Evolutionary conservation across 2,888 invertebrate genomes (phyloP).

Genomic region (Tipula vernalis): DNA sequence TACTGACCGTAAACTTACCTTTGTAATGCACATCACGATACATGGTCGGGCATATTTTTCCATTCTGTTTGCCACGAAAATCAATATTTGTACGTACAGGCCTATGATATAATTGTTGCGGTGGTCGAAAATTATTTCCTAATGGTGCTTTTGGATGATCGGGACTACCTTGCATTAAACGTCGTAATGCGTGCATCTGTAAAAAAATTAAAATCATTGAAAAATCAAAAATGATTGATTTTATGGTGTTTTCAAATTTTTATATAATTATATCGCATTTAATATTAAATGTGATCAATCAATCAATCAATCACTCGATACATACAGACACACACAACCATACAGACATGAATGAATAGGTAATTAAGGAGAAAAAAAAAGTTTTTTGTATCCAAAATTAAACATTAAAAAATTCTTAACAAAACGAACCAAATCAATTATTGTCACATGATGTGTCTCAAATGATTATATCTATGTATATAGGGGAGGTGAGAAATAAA

Average conservation of each 20-base stretch:
- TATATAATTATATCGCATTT: neutral
- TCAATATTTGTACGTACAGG: constrained; percentile 95
- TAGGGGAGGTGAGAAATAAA: neutral
- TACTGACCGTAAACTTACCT: constrained; percentile 40
- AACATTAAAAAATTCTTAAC: neutral
- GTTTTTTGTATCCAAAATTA: neutral
- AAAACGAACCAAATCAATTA: neutral
- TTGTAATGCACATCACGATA: constrained; percentile 85
- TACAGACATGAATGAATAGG: neutral
- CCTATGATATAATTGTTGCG: constrained; percentile 85
- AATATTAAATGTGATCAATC: neutral
- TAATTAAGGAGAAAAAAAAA: neutral
- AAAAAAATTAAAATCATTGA: neutral
- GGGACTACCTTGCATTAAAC: constrained; percentile 79
- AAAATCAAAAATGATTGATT: neutral
- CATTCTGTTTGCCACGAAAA: constrained; percentile 71
- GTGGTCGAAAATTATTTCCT: constrained; percentile 90
- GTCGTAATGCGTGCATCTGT: constrained; percentile 68
- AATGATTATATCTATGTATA: neutral
- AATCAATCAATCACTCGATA: neutral
- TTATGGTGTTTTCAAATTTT: neutral
- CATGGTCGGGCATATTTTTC: constrained; percentile 84
- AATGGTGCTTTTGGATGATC: constrained; percentile 80
- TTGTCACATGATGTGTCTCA: neutral
- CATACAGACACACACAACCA: neutral